These are phyloP conservation scores for Phymanthus crucifer DNA, from an alignment of 92 coral and sea anemone genomes.

Conservation along the genomic window DNA sequence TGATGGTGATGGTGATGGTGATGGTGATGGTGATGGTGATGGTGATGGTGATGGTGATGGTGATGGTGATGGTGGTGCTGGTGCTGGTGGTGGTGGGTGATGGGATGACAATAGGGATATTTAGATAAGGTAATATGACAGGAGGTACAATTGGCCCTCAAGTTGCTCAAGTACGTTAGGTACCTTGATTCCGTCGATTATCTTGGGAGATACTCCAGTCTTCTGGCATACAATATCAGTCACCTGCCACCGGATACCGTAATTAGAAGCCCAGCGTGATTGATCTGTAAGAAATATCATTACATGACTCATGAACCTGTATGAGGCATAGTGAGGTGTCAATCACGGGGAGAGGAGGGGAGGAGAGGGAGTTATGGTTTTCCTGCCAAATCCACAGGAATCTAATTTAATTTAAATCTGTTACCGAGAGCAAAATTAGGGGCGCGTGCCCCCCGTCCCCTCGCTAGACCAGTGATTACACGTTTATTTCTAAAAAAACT, in stretches of 20 bases:
- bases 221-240: background rate
- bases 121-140: background rate
- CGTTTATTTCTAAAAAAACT: background rate
- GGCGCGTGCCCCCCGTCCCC: no score
- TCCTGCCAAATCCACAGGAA: no score
- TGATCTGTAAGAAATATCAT: background rate
- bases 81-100: no score
- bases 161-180: no score
- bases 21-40: slow-evolving; percentile 8
- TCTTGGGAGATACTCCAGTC: background rate
- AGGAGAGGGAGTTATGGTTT: no score
- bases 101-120: no score
- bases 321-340: no score
- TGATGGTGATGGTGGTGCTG: slow-evolving; percentile 23
- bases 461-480: background rate
- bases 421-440: no score
- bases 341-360: no score
- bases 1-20: no score
- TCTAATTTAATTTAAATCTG: no score
- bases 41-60: background rate
- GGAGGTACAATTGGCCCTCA: background rate
- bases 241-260: background rate
- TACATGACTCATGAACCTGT: background rate
- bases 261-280: background rate
- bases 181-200: background rate